Base-by-base conservation (phyloP, 2,888 invertebrate species). In the Gymnoscelis rufifasciata region DNA sequence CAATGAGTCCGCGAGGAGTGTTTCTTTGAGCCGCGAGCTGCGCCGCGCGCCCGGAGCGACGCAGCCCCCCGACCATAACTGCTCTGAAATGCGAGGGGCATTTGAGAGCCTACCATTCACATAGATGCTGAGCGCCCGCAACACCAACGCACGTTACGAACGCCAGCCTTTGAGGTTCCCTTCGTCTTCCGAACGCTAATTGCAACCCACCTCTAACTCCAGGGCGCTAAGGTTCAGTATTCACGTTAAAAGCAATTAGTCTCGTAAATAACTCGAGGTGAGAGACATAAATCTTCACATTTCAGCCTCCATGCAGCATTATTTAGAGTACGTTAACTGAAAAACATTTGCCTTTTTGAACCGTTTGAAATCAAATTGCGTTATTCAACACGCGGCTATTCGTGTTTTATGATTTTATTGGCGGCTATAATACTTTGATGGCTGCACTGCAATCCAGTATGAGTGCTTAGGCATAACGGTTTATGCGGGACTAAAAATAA, bases 251-350 rank as follows among this genome's bases (percentile, higher is more conserved):
- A 59, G 61, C 71, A 73, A 74, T 74, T 71, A 70, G 65, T 60
- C 50, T 60, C 64, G 52, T 70, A 69, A 73, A 71, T 65, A 65
- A 66, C 62, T 60, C 54, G 38, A 56, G 65, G 67, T 66, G 66
- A 62, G 62, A 68, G 55, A 66, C 67, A 66, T 72, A 68, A 67
- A 69, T 70, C 64, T 65, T 59, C 52, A 60, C 52, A 61, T 66
- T 70, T 62, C 64, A 66, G 65, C 55, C 59, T 58, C 56, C 62
- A 54, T 47, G 45, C 47, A 62, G 52, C 56, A 57, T 61, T 62
- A 64, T 66, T 62, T 57, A 57, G 42, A 57, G 63, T 66, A 60
- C 55, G 56, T 65, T 60, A 70, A 69, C 67, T 68, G 59, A 64
- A 66, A 67, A 62, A 60, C 54, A 52, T 64, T 57, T 50, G 57